Evolutionary conservation across 2,888 invertebrate genomes (phyloP).

Genomic region (Gisinianus flammeolus): DNA sequence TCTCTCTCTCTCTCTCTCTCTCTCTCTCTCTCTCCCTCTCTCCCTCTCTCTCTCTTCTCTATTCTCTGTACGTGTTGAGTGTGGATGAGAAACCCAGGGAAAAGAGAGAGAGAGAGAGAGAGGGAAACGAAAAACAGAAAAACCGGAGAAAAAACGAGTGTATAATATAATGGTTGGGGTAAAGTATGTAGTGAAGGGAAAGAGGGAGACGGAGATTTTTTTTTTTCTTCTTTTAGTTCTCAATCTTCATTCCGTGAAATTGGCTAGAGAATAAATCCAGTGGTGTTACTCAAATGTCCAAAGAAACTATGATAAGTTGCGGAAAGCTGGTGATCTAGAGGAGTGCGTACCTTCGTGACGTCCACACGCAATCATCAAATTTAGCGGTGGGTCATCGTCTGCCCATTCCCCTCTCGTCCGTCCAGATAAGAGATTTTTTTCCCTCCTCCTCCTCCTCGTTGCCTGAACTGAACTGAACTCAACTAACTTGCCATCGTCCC

Average conservation of each 20-base stretch:
- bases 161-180: not conserved
- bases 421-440: slow-evolving; percentile 24
- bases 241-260: slow-evolving; percentile 41
- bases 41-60: not conserved
- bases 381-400: slow-evolving; percentile 39
- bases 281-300: slow-evolving; percentile 33
- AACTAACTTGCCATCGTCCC: not conserved
- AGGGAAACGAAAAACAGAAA: no score
- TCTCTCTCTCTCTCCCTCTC: not conserved
- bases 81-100: no score
- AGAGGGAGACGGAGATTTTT: slow-evolving; percentile 16
- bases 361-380: slow-evolving; percentile 46
- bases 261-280: slow-evolving; percentile 38
- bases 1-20: not conserved
- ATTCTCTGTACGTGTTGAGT: no score
- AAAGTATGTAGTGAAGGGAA: not conserved
- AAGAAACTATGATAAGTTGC: slow-evolving; percentile 36
- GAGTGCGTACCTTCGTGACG: slow-evolving; percentile 19
- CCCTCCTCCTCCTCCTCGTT: not conserved
- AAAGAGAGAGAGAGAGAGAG: no score
- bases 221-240: slow-evolving; percentile 20
- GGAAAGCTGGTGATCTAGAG: slow-evolving; percentile 17
- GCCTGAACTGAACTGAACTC: not conserved
- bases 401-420: not conserved
- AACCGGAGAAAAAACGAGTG: no score